Evolutionary conservation across 2,113 vertebrate genomes (phyloP), one percentile per base, ranked within the genome.

Genomic region (Coracopsis vasa): DNA sequence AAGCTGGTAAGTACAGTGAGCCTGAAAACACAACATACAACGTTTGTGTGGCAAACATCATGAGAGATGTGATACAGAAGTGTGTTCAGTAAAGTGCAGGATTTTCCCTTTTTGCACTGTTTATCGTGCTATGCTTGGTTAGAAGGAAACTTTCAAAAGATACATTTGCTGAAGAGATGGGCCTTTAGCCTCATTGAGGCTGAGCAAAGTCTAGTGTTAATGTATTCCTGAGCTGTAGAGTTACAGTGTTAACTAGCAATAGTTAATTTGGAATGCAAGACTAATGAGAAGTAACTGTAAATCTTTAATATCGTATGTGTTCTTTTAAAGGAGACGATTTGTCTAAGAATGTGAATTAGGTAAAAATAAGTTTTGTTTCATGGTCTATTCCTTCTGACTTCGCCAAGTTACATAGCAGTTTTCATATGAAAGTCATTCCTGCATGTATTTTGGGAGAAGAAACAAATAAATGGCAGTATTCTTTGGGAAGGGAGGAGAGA

Each of bases 141-240:
- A 60, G 77, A 84, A 87, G 70, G 66, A 75, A 69, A 18, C 44
- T 65, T 79, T 39, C 18, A 56, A 24, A 44, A 83, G 17, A 50
- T 0, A 1, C 6, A 2, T 4, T 80, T 61, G 27, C 13, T 0
- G 0, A 71, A 71, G 35, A 60, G 27, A 28, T 0, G 3, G 27
- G 27, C 45, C 17, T 50, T 15, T 56, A 35, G 69, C 31, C 29
- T 70, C 17, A 0, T 2, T 33, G 25, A 33, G 48, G 25, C 7
- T n/a, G 67, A 80, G 35, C 39, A 61, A 48, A 54, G 20, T 54
- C 33, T 21, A 5, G 21, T 42, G 27, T 58, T 92, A 2, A 41
- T 53, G 18, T 79, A 7, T 54, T 88, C 23, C 33, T 78, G 17
- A 3, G 17, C 25, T 2, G 8, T 10, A 17, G 41, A 74, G 25